Base-by-base conservation (phyloP, 2,113 vertebrate genomes). In the Parus major region DNA sequence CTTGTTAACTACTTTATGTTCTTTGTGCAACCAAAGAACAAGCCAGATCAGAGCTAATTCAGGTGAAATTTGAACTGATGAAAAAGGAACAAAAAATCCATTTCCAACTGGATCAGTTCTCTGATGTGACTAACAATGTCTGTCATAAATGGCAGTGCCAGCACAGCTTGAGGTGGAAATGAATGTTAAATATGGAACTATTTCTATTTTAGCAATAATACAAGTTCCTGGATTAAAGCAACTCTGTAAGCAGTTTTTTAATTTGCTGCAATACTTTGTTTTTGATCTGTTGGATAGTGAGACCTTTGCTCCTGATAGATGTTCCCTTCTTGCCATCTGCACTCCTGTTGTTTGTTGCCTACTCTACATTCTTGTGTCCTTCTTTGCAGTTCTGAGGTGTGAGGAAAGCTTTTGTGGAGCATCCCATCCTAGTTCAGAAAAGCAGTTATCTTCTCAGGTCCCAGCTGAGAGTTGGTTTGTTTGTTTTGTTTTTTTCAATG, bases 321-420 rank as follows among this genome's bases (percentile, higher is more conserved):
- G 15, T 56, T 79, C 53, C 21, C 4, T 64, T 78, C 81, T 64
- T 86, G 46, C 36, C 15, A 8, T 7, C 11, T 33, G 41, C 44
- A 12, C 52, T 57, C 20, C 42, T 39, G 4, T 12, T 59, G 9
- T 35, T 72, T 53, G 36, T 60, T 68, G 73, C 22, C 68, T 65
- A 3, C 36, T 79, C 22, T 36, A 1, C 0, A 0, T 44, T 64
- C 46, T 23, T 20, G 29, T 22, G 27, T 47, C 44, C 27, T 89
- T 86, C 5, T 1, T 24, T 47, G 60, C 0, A 0, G 63, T 79
- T 86, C 49, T 53, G 52, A 41, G 44, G 2, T 0, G 0, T 13
- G 10, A 27, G 42, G 17, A 57, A n/a, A 52, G 46, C 5, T 61
- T 56, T 72, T 77, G 35, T 39, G 41, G 52, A 71, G 33, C 41